Evolutionary conservation across 2,888 invertebrate species (phyloP), one percentile per base, ranked within the genome.

Genomic region (Thumatha senex): DNA sequence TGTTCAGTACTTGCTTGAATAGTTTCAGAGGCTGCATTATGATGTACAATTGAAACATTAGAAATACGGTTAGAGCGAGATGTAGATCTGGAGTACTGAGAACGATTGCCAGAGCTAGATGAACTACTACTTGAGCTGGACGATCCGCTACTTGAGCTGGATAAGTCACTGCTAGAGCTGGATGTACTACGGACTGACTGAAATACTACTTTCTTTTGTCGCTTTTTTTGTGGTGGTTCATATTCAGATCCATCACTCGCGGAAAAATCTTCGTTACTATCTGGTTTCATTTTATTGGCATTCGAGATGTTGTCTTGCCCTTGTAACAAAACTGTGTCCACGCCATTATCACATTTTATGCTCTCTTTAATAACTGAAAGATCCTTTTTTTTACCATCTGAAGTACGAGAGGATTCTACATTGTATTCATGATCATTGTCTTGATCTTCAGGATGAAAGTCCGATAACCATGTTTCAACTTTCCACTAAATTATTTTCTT

Each of bases 41-140:
- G 29, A 41, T 46, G 30, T 38, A 31, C 34, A 46, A 38, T 46
- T 51, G n/a, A 46, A n/a, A 39, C 46, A 46, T 46, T 36, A 51
- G 51, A 46, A 42, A 30, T 12, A 46, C 42, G 29, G 46, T 51
- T 46, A 42, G 51, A 54, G 30, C 40, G 9, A 42, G 42, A 33
- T 34, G 42, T 42, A 42, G 43, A 42, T 11, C 15, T 12, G 14
- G 41, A 43, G 34, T 18, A 9, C 18, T 12, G 33, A 18, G 43
- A 43, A 43, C 43, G n/a, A 34, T 8, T 34, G 14, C 43, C 12
- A 43, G 43, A 34, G 9, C n/a, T 34, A 12, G 34, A 34, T 15
- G 43, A 34, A 43, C n/a, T n/a, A n/a, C n/a, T n/a, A n/a, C n/a
- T n/a, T n/a, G n/a, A n/a, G n/a, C n/a, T n/a, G n/a, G n/a, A n/a